Conservation (phyloP, 2,113 vertebrate species). For the Malurus cyaneus region DNA sequence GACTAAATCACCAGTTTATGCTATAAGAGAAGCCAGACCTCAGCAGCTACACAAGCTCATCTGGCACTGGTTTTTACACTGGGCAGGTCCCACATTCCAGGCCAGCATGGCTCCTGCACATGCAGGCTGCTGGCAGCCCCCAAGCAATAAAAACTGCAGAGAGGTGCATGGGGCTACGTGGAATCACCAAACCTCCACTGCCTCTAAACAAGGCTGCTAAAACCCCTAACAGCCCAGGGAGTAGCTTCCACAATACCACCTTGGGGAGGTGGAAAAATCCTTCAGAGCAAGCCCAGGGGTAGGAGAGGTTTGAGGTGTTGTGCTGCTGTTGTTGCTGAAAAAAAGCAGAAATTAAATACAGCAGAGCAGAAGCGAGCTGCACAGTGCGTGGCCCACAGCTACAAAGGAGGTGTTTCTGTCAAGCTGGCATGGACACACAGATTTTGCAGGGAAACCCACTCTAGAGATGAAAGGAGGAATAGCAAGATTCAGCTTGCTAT, state of each 20-base stretch:
- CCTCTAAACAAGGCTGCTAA: neutral
- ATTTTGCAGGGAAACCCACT: neutral
- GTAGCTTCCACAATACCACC: neutral
- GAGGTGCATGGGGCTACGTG: fast-evolving
- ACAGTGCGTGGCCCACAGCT: neutral
- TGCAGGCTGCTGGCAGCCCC: neutral
- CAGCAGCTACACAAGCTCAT: neutral
- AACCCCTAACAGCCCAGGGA: neutral
- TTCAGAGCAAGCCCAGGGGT: neutral
- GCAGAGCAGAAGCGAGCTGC: fast-evolving
- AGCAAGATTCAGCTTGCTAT: neutral
- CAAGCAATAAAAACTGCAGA: neutral
- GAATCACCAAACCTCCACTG: neutral
- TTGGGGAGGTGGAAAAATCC: too few relatives aligned
- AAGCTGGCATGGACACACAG: neutral
- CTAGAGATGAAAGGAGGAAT: neutral
- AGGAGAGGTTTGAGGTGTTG: neutral
- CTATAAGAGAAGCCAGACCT: neutral
- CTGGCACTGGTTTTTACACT: neutral
- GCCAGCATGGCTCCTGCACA: fast-evolving
- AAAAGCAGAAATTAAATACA: neutral
- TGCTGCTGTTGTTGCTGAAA: neutral
- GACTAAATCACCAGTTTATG: neutral
- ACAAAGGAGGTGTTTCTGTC: neutral
- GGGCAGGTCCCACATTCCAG: neutral